Conservation (phyloP, 2,888 invertebrate species). For the Automeris io region DNA sequence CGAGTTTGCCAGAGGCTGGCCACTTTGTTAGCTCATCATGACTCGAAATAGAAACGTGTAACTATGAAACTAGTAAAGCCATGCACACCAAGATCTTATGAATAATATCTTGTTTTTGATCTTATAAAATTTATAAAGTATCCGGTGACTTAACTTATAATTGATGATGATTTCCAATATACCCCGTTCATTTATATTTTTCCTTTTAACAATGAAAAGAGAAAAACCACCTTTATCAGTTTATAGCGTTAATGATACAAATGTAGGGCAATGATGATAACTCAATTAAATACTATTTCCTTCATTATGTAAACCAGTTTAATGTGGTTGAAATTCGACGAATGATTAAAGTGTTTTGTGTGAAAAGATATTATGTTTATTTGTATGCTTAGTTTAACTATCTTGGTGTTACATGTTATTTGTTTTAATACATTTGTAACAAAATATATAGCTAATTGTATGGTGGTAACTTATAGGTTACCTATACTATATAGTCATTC, state of each 20-base stretch:
- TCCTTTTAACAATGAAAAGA: background rate
- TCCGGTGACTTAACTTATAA: too few species aligned
- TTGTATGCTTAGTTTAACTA: too few species aligned
- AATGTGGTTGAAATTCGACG: too few species aligned
- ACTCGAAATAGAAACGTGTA: constrained; percentile 4
- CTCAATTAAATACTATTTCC: too few species aligned
- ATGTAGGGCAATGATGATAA: background rate
- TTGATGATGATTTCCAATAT: background rate
- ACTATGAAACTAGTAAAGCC: background rate
- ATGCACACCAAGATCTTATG: background rate
- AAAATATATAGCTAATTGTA: too few species aligned
- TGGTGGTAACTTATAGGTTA: too few species aligned
- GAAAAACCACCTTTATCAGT: background rate
- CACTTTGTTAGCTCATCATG: constrained; percentile 6
- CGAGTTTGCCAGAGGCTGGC: background rate
- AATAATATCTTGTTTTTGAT: background rate
- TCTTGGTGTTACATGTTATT: too few species aligned
- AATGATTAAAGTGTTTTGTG: too few species aligned
- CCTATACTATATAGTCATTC: too few species aligned
- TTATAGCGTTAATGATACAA: background rate
- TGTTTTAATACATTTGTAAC: too few species aligned
- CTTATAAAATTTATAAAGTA: background rate
- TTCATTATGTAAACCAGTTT: too few species aligned
- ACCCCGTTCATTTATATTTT: background rate
- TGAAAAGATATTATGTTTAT: too few species aligned